Evolutionary conservation across 2,113 vertebrate genomes (phyloP).

Genomic region (Hippocampus comes): DNA sequence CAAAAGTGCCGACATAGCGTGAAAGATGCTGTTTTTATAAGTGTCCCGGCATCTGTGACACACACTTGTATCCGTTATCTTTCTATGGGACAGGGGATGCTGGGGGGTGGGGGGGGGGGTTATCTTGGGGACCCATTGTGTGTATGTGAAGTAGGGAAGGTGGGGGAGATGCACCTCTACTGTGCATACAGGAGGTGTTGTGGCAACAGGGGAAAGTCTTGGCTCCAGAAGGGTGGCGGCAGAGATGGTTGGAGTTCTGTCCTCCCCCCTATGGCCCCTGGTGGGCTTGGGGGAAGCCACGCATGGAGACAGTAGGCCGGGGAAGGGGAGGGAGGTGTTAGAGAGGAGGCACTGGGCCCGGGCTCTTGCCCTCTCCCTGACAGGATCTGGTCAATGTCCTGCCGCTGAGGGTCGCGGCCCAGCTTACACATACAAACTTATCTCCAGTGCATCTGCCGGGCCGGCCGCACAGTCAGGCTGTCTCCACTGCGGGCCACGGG

Average conservation of each 20-base stretch:
- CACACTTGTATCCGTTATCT: constrained; percentile 65
- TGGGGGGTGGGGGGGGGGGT: constrained; percentile 68
- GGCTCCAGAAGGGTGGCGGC: constrained; percentile 74
- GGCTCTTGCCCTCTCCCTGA: constrained; percentile 88
- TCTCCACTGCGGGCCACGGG: constrained; percentile 88
- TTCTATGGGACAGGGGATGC: constrained; percentile 51
- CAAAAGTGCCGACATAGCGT: constrained; percentile 67
- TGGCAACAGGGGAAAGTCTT: constrained; percentile 78
- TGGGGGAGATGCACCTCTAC: constrained; percentile 14
- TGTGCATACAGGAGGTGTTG: constrained; percentile 77
- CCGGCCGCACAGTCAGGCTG: constrained; percentile 97
- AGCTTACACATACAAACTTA: constrained; percentile 99
- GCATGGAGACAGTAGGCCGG: constrained; percentile 59
- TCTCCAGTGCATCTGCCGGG: constrained; percentile 90
- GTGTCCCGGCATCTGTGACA: constrained; percentile 53
- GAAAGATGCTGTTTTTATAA: constrained; percentile 65
- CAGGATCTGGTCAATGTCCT: constrained; percentile 99
- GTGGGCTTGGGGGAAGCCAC: constrained; percentile 52
- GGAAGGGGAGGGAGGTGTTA: constrained; percentile 57
- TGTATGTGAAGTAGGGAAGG: constrained; percentile 36
- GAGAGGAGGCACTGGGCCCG: constrained; percentile 75
- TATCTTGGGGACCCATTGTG: constrained; percentile 69
- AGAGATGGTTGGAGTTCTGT: constrained; percentile 46
- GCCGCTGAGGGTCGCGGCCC: constrained; percentile 91
- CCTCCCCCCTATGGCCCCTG: constrained; percentile 54